phyloP scores from a whole-genome alignment of 2,113 vertebrate genomes.

The Dissostichus mawsoni region DNA sequence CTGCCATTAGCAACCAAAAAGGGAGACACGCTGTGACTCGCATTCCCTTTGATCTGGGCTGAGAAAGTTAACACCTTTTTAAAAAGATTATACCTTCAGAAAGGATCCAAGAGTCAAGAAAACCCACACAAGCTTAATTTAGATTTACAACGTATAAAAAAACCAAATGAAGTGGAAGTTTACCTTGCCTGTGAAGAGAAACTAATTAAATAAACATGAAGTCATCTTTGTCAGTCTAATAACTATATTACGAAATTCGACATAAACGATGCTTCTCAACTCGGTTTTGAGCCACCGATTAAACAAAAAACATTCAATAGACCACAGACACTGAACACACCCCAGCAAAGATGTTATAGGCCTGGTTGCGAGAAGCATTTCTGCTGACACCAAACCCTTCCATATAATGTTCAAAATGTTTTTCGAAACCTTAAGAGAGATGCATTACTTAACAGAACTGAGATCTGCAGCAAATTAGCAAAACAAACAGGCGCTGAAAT shows the following conservation, averaged over 20 bases:
- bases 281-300: neutral
- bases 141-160: neutral
- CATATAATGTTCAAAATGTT: constrained; percentile 10
- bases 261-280: neutral
- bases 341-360: neutral
- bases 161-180: constrained; percentile 25
- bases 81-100: constrained; percentile 7
- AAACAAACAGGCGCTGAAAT: constrained; percentile 16
- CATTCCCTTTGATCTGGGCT: neutral
- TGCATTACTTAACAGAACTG: neutral
- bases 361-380: constrained; percentile 15
- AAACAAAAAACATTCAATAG: neutral
- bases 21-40: neutral
- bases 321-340: too few species aligned
- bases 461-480: constrained; percentile 27
- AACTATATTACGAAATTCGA: too few species aligned
- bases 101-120: neutral
- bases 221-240: neutral
- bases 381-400: constrained; percentile 1
- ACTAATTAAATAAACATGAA: neutral
- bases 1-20: neutral
- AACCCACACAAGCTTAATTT: constrained; percentile 30
- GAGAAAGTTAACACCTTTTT: neutral
- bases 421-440: neutral
- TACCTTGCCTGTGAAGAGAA: neutral